Conservation (phyloP, 2,888 invertebrate species). For the Cantharis lateralis region DNA sequence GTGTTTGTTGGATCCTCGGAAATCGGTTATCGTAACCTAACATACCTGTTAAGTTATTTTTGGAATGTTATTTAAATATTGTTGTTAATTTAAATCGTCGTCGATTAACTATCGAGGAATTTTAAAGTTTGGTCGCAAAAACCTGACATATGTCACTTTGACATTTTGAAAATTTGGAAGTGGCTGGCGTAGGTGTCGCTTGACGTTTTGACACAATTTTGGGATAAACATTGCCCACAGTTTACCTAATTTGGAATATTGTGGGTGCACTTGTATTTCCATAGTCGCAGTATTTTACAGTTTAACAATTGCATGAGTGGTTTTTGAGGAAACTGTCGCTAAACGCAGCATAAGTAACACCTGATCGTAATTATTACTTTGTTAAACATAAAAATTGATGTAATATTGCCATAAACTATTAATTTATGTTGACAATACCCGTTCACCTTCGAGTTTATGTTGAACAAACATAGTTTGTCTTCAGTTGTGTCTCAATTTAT, state of each 20-base stretch:
- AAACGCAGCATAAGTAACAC: neutral
- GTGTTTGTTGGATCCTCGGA: neutral
- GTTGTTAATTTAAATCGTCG: neutral
- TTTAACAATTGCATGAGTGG: neutral
- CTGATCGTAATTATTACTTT: neutral
- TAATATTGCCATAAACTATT: slow-evolving; percentile 6
- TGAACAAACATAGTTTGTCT: neutral
- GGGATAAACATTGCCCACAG: neutral
- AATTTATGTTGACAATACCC: slow-evolving; percentile 15
- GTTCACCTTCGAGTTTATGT: slow-evolving; percentile 21
- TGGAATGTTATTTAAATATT: neutral
- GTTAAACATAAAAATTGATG: neutral
- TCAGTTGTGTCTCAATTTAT: neutral
- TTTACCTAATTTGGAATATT: slow-evolving; percentile 6
- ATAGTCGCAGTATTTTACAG: neutral
- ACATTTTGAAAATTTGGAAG: neutral
- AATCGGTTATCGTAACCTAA: neutral
- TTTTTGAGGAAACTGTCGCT: neutral
- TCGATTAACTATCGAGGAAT: neutral
- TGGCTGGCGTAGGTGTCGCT: neutral
- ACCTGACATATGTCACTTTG: neutral
- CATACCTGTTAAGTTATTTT: neutral
- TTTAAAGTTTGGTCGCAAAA: neutral
- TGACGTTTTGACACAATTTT: neutral
- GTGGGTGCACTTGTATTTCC: neutral